Conservation (phyloP, 2,888 invertebrate genomes). For the Oscheius sp. region DNA sequence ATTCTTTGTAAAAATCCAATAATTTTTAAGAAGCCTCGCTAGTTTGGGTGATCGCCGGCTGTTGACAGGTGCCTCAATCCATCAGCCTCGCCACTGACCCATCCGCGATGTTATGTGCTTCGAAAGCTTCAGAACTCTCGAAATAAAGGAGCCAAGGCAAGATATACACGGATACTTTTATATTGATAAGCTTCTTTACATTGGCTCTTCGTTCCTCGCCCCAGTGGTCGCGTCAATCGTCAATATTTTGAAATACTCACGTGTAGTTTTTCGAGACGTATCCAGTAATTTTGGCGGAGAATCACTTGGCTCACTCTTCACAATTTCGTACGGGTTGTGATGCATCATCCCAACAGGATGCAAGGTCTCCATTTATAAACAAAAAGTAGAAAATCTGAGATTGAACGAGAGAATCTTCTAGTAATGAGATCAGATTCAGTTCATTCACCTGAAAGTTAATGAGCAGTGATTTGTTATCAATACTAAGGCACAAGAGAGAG, state of each 20-base stretch:
- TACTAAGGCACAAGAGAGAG: background rate
- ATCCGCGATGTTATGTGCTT: conserved; percentile 11
- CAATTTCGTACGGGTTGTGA: conserved; percentile 56
- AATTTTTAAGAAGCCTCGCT: too few species aligned
- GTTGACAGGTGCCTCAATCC: conserved; percentile 32
- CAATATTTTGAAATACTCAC: background rate
- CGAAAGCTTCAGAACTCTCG: too few species aligned
- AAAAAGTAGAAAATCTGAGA: background rate
- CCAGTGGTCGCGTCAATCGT: background rate
- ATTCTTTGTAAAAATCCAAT: too few species aligned
- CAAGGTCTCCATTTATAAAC: conserved; percentile 2
- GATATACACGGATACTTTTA: background rate
- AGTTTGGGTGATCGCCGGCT: conserved; percentile 24
- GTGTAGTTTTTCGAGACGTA: conserved; percentile 7
- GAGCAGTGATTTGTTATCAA: background rate
- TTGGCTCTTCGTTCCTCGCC: background rate
- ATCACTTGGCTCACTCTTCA: conserved; percentile 48
- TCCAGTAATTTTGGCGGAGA: conserved; percentile 41
- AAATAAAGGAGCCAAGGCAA: background rate
- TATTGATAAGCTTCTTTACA: background rate
- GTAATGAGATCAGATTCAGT: conserved; percentile 9
- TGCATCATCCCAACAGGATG: conserved; percentile 41
- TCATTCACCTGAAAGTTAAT: conserved; percentile 15
- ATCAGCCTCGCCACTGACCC: conserved; percentile 26
- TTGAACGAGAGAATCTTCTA: background rate